Percentiles rank a stretch among this genome's conserved stretches.
Evolutionary conservation across 2,113 vertebrate genomes (phyloP).

Genomic region (Octodon degus): DNA sequence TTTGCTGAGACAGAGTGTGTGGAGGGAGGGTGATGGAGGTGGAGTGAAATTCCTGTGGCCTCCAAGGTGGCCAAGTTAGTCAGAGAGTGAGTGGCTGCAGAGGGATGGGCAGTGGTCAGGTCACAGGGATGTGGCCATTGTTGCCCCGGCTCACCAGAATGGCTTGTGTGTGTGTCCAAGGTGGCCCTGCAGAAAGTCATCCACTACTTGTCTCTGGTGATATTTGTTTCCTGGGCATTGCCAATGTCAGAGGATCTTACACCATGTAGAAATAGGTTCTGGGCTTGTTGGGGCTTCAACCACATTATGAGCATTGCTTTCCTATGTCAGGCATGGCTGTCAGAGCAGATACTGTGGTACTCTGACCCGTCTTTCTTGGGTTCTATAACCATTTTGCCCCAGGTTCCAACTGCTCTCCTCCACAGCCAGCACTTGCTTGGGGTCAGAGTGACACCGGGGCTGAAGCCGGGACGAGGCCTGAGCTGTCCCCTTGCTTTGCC

Average conservation of each 20-base stretch:
- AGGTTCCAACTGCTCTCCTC: fast-evolving
- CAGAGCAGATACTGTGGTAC: background rate
- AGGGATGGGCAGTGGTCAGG: background rate
- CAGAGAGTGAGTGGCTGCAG: background rate
- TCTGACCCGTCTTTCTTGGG: background rate
- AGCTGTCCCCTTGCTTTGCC: background rate
- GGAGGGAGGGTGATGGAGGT: background rate
- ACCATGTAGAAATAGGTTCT: background rate
- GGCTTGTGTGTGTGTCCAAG: background rate
- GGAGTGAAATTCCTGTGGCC: fast-evolving
- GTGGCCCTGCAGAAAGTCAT: background rate
- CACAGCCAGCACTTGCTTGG: background rate
- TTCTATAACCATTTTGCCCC: background rate
- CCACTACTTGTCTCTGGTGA: background rate
- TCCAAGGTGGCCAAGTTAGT: too few species aligned
- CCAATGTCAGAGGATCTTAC: background rate
- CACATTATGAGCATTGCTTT: background rate
- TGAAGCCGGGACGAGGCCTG: background rate
- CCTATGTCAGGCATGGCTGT: background rate
- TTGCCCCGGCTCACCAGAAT: background rate
- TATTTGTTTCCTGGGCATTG: background rate
- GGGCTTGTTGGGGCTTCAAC: background rate
- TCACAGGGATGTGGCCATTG: fast-evolving
- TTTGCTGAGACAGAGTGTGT: background rate
- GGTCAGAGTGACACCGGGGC: background rate